phyloP scores from a whole-genome alignment of 1,140 invertebrate genomes.

The Sitobion miscanthi region DNA sequence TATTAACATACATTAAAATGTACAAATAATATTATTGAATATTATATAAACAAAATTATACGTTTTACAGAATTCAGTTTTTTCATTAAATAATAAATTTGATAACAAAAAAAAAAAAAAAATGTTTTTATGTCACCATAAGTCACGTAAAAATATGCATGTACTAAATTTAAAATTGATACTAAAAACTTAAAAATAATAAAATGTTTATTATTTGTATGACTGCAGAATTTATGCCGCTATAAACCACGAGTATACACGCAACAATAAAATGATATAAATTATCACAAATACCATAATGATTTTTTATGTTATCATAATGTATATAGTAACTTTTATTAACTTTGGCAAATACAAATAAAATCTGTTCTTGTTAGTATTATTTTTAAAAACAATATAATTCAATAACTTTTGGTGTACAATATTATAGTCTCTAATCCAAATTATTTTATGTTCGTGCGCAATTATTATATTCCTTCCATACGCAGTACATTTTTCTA shows the following conservation, averaged over 20 bases:
- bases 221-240: neutral
- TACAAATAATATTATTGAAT: neutral
- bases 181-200: neutral
- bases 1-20: neutral
- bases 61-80: neutral
- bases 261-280: neutral
- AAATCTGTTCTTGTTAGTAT: neutral
- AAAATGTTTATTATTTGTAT: constrained; percentile 12
- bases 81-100: neutral
- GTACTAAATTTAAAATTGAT: constrained; percentile 14
- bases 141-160: neutral
- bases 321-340: neutral
- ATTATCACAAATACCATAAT: neutral
- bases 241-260: neutral
- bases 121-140: neutral
- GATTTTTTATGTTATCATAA: neutral
- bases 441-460: neutral
- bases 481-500: neutral
- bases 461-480: neutral
- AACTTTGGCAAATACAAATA: neutral
- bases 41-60: neutral
- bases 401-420: neutral
- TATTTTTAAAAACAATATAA: constrained; percentile 3
- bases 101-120: neutral
- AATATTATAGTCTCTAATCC: neutral